Evolutionary conservation across 2,113 vertebrate genomes (phyloP).

Genomic region (Siniperca knerii): DNA sequence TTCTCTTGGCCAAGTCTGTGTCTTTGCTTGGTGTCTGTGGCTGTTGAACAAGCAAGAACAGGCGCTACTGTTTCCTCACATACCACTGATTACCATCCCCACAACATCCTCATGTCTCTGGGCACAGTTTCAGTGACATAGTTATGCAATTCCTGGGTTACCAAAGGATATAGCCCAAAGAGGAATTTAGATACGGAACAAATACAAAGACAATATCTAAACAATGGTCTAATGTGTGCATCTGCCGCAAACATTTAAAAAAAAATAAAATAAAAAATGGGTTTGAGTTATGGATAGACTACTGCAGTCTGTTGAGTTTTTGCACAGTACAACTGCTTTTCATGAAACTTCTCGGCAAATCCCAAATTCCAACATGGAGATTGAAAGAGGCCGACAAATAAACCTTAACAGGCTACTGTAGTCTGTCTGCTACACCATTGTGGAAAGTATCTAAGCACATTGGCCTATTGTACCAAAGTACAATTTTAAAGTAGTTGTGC

Average conservation of each 20-base stretch:
- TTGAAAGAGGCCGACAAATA: neutral
- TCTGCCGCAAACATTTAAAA: neutral
- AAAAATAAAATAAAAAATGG: no score
- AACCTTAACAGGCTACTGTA: neutral
- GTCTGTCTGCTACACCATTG: neutral
- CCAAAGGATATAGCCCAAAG: neutral
- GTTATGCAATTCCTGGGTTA: neutral
- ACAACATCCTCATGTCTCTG: conserved; percentile 19
- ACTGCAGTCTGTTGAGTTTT: neutral
- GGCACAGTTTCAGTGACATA: neutral
- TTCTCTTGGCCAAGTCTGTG: neutral
- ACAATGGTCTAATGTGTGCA: neutral
- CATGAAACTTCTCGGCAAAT: neutral
- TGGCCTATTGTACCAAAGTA: neutral
- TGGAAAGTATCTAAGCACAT: neutral
- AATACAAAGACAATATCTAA: neutral
- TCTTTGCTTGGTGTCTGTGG: conserved; percentile 6
- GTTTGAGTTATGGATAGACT: neutral
- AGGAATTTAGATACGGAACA: neutral
- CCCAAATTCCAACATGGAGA: neutral
- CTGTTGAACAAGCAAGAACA: conserved; percentile 59
- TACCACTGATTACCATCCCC: conserved; percentile 51
- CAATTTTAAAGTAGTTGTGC: neutral
- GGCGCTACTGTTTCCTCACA: conserved; percentile 52
- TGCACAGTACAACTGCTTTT: neutral